Base-by-base conservation (phyloP, 2,888 invertebrate species). In the Erebia palarica region DNA sequence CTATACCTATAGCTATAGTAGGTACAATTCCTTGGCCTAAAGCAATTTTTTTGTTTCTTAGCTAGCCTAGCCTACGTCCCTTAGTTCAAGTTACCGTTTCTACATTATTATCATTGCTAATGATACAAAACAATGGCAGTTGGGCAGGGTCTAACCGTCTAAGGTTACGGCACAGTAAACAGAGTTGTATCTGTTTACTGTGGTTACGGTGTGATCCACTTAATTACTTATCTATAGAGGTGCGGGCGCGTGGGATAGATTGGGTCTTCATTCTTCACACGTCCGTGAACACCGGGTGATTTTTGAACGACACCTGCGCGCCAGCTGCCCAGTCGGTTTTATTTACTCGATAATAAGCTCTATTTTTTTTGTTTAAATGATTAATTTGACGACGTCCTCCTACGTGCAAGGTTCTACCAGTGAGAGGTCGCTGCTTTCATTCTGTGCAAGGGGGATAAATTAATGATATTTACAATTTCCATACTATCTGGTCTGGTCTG, bases 171-270 rank as follows among this genome's bases (percentile, higher is more conserved):
- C n/a, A n/a, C n/a, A n/a, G n/a, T n/a, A n/a, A n/a, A n/a, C n/a
- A n/a, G n/a, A n/a, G n/a, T n/a, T n/a, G n/a, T n/a, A n/a, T n/a
- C n/a, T n/a, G n/a, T n/a, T n/a, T n/a, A n/a, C n/a, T n/a, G n/a
- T n/a, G 72, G 75, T 77, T 74, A 77, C 89, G 88, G 87, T 82
- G 79, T 86, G 86, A 85, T 82, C 86, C 84, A 84, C 78, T 84
- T 91, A 91, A 90, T 90, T 89, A 82, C 79, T 0, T 36, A 73
- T 21, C 59, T 59, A 69, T 77, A 76, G 68, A 76, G 78, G 79
- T 58, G n/a, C n/a, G 27, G 18, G 77, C 78, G 74, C 70, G 76
- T 73, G 74, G 75, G 72, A 72, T 64, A 75, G 75, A 75, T 72
- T 70, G 74, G 72, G 70, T 63, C 60, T 70, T 75, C 75, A 74